phyloP scores from a whole-genome alignment of 2,113 vertebrate species.

The Campylorhamphus procurvoides region DNA sequence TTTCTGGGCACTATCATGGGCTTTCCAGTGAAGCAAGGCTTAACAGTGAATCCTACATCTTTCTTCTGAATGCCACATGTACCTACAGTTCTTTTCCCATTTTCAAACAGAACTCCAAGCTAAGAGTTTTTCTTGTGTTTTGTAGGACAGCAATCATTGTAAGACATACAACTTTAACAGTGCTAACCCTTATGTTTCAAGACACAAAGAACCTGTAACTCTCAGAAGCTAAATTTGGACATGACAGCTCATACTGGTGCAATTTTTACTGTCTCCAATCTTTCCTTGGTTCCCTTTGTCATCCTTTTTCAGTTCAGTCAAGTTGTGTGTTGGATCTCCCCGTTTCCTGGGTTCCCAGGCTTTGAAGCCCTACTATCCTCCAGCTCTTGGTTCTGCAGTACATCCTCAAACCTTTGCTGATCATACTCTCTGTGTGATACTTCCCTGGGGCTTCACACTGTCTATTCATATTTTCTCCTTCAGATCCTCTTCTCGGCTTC shows the following conservation, averaged over 20 bases:
- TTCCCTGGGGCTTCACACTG: constrained; percentile 6
- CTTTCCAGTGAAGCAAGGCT: neutral
- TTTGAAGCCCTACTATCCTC: constrained; percentile 47
- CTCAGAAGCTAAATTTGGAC: neutral
- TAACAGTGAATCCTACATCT: neutral
- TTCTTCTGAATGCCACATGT: neutral
- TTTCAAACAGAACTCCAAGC: neutral
- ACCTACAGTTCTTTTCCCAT: neutral
- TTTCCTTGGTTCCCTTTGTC: neutral
- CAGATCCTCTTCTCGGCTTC: neutral
- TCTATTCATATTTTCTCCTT: constrained; percentile 43
- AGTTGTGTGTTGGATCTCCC: neutral
- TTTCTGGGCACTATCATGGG: neutral
- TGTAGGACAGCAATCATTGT: neutral
- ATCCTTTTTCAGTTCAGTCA: neutral
- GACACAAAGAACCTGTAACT: neutral
- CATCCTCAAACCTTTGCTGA: constrained; percentile 14
- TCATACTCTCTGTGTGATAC: neutral
- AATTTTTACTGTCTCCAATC: neutral
- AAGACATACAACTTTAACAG: neutral
- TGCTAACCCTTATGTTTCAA: neutral
- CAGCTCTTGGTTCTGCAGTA: constrained; percentile 9
- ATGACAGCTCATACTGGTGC: neutral
- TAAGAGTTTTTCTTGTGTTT: neutral
- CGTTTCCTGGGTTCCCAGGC: neutral